Conservation (phyloP, 2,888 invertebrate species). For the Eueremaeus valkanovi region DNA sequence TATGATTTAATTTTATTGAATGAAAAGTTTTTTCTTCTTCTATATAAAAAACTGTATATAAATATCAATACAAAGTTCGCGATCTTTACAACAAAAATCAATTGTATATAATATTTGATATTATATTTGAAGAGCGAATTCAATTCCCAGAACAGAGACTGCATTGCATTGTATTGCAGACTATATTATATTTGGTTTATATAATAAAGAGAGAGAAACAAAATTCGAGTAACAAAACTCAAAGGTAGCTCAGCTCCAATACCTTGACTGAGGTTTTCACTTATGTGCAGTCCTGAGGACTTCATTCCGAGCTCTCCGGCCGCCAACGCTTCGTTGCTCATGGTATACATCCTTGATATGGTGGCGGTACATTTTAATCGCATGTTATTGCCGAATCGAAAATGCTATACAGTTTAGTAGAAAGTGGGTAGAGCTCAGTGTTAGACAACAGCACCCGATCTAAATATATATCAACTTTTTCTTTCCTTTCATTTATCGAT, state of each 20-base stretch:
- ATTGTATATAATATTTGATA: slow-evolving; percentile 26
- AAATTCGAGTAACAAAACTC: background rate
- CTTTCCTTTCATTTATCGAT: slow-evolving; percentile 2
- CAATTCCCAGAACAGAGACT: slow-evolving; percentile 19
- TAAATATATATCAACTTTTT: background rate
- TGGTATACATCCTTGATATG: slow-evolving; percentile 46
- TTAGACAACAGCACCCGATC: background rate
- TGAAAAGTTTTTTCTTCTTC: no score
- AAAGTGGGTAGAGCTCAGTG: background rate
- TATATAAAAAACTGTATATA: no score
- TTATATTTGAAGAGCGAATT: slow-evolving; percentile 32
- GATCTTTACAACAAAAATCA: background rate
- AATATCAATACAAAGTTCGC: no score
- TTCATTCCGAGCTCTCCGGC: slow-evolving; percentile 42
- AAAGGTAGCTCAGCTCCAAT: slow-evolving; percentile 9
- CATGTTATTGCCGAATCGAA: slow-evolving; percentile 27
- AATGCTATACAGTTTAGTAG: slow-evolving; percentile 30
- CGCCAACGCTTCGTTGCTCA: slow-evolving; percentile 47
- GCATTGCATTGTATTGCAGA: background rate
- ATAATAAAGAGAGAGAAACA: background rate
- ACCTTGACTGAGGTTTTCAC: slow-evolving; percentile 47
- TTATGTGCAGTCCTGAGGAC: slow-evolving; percentile 45
- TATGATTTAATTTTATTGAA: background rate
- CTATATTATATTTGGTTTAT: slow-evolving; percentile 7
- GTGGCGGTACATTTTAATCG: slow-evolving; percentile 45